phyloP scores from a whole-genome alignment of 2,797 vertebrate species.

The Apodemus agrarius region DNA sequence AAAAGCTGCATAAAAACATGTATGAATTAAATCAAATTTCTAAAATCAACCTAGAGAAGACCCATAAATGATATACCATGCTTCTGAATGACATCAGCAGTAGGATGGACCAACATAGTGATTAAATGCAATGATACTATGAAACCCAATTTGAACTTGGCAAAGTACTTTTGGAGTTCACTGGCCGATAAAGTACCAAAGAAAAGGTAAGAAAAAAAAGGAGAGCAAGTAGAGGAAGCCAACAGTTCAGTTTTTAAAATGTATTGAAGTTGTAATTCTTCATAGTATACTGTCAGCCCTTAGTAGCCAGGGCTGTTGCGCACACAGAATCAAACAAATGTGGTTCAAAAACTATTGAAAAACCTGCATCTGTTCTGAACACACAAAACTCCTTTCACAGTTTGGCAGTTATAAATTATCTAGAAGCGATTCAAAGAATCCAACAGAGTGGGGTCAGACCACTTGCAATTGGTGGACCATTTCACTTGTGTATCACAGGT shows the following conservation, averaged over 20 bases:
- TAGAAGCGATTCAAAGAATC: not conserved
- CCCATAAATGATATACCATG: not conserved
- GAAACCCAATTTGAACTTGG: conserved; percentile 4
- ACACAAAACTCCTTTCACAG: not conserved
- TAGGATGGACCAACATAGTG: not conserved
- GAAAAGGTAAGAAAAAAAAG: not conserved
- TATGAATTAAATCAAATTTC: not conserved
- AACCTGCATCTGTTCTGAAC: not conserved
- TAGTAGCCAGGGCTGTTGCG: not conserved
- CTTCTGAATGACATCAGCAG: not conserved
- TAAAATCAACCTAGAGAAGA: not conserved
- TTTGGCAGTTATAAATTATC: not conserved
- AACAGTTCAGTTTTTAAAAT: not conserved
- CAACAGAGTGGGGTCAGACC: not conserved
- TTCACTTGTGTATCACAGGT: not conserved
- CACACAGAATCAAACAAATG: not conserved
- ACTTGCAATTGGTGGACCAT: not conserved
- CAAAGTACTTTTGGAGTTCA: not conserved
- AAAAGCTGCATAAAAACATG: not conserved
- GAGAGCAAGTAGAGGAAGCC: not conserved
- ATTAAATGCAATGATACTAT: not conserved
- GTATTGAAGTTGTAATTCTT: not conserved
- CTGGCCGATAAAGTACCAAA: conserved; percentile 21
- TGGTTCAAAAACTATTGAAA: not conserved
- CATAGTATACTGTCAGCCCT: not conserved